phyloP scores from a whole-genome alignment of 2,797 vertebrate species.

The Ataeniobius toweri region DNA sequence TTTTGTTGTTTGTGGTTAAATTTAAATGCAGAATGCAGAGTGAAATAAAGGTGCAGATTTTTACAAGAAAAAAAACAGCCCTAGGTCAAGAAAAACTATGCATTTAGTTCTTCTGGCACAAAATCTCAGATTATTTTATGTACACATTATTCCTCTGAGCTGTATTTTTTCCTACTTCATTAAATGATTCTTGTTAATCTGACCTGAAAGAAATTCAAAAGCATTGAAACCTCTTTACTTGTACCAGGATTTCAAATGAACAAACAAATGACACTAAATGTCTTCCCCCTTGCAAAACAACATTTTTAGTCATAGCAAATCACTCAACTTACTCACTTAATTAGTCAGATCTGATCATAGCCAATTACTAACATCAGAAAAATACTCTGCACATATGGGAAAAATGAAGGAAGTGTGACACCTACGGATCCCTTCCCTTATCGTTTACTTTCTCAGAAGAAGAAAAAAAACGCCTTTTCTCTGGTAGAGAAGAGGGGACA shows the following conservation, averaged over 20 bases:
- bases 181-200: background rate
- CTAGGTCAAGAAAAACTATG: too few relatives aligned
- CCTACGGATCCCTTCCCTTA: conserved; percentile 10
- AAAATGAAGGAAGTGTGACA: conserved; percentile 28
- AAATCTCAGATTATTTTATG: background rate
- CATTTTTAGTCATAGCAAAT: background rate
- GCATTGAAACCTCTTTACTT: background rate
- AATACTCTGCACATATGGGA: conserved; percentile 6
- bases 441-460: conserved; percentile 14
- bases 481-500: conserved; percentile 50
- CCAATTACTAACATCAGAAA: background rate
- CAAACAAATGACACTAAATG: background rate
- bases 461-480: conserved; percentile 37
- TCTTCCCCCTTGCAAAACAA: background rate
- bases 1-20: background rate
- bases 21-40: background rate
- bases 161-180: background rate
- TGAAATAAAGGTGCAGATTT: background rate
- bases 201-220: background rate
- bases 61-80: background rate
- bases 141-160: background rate
- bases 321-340: background rate
- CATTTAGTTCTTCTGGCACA: background rate
- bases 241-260: background rate
- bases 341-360: background rate